These are phyloP conservation scores for Cheilosia vernalis DNA, from an alignment of 2,888 invertebrate genomes.

Conservation along the genomic window DNA sequence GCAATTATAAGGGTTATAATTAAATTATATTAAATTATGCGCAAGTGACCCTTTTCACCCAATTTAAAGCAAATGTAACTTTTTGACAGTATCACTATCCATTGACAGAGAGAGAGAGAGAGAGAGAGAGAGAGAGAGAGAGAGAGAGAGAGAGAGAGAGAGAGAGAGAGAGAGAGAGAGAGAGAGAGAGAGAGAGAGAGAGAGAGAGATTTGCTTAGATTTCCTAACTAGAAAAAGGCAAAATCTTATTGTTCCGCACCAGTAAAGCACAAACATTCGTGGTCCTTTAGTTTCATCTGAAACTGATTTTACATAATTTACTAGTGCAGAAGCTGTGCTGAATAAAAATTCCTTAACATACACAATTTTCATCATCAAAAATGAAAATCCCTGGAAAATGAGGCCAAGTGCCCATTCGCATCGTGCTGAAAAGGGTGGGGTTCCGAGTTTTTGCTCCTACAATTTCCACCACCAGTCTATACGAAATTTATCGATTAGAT, in stretches of 20 bases:
- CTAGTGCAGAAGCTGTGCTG: slow-evolving; percentile 58
- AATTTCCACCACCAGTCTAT: slow-evolving; percentile 49
- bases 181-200: neutral
- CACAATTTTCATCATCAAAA: slow-evolving; percentile 58
- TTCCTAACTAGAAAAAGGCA: no score
- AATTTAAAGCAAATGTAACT: neutral
- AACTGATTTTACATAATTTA: slow-evolving; percentile 61
- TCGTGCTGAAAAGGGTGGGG: slow-evolving; percentile 63
- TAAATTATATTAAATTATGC: slow-evolving; percentile 15
- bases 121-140: no score
- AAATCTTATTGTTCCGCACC: neutral
- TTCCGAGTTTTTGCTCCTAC: slow-evolving; percentile 45
- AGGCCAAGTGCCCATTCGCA: slow-evolving; percentile 63
- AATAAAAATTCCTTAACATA: slow-evolving; percentile 35
- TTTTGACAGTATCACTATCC: slow-evolving; percentile 28
- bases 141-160: no score
- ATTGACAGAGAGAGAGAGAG: neutral
- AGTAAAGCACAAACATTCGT: slow-evolving; percentile 14
- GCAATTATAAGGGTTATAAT: slow-evolving; percentile 26
- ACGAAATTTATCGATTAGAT: slow-evolving; percentile 75
- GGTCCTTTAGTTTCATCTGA: slow-evolving; percentile 47
- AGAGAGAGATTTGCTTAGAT: neutral
- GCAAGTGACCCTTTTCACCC: slow-evolving; percentile 31
- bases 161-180: no score
- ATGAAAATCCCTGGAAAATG: slow-evolving; percentile 61